phyloP scores from a whole-genome alignment of 2,113 vertebrate species.

The Corythoichthys haematopterus region DNA sequence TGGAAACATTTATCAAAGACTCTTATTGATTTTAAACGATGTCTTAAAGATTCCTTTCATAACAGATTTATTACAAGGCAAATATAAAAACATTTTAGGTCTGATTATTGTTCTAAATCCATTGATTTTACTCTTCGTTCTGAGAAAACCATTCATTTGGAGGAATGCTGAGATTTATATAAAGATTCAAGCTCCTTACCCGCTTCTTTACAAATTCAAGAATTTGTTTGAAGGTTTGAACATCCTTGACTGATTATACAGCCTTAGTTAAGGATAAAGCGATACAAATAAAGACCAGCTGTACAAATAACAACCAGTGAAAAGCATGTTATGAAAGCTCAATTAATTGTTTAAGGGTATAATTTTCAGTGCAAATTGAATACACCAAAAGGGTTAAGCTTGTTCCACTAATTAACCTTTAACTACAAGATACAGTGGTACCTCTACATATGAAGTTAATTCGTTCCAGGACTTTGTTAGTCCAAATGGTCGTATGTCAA shows the following conservation, averaged over 20 bases:
- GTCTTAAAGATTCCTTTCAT: background rate
- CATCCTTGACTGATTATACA: background rate
- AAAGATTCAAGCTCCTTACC: too few species aligned
- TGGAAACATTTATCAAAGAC: background rate
- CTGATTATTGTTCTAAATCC: too few species aligned
- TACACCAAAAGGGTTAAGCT: background rate
- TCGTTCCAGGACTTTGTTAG: too few species aligned
- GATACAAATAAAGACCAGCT: too few species aligned
- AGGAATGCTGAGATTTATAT: background rate
- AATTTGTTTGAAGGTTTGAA: background rate
- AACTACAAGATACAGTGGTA: too few species aligned
- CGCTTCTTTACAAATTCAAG: too few species aligned
- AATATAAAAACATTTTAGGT: background rate
- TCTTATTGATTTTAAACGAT: background rate
- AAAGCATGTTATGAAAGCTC: background rate
- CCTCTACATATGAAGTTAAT: too few species aligned
- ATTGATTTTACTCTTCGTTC: too few species aligned
- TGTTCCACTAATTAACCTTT: background rate
- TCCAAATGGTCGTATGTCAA: too few species aligned
- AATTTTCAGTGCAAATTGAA: too few species aligned
- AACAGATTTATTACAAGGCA: background rate
- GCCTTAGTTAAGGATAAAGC: background rate
- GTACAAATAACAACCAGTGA: background rate
- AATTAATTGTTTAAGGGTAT: too few species aligned
- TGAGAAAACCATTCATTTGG: background rate